phyloP scores from a whole-genome alignment of 2,797 vertebrate species.

The Arctocebus calabarensis region DNA sequence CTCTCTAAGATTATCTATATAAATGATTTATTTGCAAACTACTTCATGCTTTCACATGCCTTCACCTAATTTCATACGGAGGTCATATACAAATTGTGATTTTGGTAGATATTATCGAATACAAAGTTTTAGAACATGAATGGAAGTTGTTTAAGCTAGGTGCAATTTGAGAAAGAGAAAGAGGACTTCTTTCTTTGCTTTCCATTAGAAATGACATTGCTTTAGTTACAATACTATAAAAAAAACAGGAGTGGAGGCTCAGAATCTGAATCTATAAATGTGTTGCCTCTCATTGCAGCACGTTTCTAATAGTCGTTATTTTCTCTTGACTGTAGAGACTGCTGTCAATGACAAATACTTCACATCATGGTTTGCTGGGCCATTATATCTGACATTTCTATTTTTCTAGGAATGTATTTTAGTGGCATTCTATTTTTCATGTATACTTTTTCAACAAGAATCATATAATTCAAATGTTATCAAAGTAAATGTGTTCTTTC shows the following conservation, averaged over 20 bases:
- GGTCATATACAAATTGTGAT: background rate
- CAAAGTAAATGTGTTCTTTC: background rate
- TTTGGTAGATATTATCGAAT: background rate
- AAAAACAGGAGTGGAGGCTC: background rate
- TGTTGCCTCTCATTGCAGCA: background rate
- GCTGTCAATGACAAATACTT: background rate
- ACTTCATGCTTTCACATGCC: background rate
- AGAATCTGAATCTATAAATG: background rate
- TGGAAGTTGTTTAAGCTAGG: background rate
- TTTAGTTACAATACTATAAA: background rate
- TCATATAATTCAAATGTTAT: background rate
- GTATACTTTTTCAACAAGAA: background rate
- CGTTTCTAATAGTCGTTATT: background rate
- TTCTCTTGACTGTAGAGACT: background rate
- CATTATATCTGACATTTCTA: background rate
- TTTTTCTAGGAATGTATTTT: background rate
- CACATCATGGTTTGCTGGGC: background rate
- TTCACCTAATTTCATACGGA: background rate
- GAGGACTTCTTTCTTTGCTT: background rate
- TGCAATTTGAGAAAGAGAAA: background rate
- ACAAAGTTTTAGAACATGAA: background rate
- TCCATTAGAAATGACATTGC: background rate
- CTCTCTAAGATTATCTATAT: background rate
- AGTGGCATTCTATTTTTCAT: background rate
- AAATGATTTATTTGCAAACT: background rate